phyloP scores from a whole-genome alignment of 2,888 invertebrate genomes.

The Drosophila histrio region DNA sequence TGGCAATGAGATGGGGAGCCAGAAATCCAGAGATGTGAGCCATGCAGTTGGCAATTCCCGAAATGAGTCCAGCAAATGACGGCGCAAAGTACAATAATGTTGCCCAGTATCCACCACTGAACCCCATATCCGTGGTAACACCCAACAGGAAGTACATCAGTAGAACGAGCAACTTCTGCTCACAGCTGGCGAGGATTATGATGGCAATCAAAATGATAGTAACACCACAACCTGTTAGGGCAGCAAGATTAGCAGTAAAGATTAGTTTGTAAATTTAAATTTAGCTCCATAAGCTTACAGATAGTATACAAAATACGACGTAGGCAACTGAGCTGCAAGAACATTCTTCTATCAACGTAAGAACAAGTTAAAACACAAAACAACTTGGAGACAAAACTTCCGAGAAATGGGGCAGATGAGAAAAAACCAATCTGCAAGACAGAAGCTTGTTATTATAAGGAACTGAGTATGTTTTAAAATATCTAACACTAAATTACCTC shows the following conservation, averaged over 20 bases:
- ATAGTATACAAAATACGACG: slow-evolving; percentile 68
- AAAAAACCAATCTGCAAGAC: slow-evolving; percentile 66
- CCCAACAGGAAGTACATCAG: slow-evolving; percentile 80
- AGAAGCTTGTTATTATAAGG: not conserved
- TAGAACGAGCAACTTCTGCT: slow-evolving; percentile 79
- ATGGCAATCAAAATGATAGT: slow-evolving; percentile 67
- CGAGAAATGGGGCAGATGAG: slow-evolving; percentile 75
- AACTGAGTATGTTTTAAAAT: not conserved
- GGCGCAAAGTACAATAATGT: slow-evolving; percentile 85
- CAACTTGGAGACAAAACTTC: slow-evolving; percentile 70
- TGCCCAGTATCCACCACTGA: slow-evolving; percentile 84
- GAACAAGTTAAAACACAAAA: slow-evolving; percentile 69
- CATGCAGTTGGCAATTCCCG: slow-evolving; percentile 84
- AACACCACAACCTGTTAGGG: slow-evolving; percentile 57
- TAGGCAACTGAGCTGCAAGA: slow-evolving; percentile 58
- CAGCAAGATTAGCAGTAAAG: fast-evolving
- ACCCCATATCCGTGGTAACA: slow-evolving; percentile 81
- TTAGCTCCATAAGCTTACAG: slow-evolving; percentile 55
- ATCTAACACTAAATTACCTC: slow-evolving; percentile 71
- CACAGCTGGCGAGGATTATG: slow-evolving; percentile 81
- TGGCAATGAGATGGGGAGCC: slow-evolving; percentile 82
- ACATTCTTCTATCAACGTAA: slow-evolving; percentile 53
- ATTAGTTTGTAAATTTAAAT: no score
- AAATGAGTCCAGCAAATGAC: slow-evolving; percentile 84
- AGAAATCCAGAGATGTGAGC: slow-evolving; percentile 84